Base-by-base conservation (phyloP, 2,113 vertebrate genomes). In the Rhizomys pruinosus region DNA sequence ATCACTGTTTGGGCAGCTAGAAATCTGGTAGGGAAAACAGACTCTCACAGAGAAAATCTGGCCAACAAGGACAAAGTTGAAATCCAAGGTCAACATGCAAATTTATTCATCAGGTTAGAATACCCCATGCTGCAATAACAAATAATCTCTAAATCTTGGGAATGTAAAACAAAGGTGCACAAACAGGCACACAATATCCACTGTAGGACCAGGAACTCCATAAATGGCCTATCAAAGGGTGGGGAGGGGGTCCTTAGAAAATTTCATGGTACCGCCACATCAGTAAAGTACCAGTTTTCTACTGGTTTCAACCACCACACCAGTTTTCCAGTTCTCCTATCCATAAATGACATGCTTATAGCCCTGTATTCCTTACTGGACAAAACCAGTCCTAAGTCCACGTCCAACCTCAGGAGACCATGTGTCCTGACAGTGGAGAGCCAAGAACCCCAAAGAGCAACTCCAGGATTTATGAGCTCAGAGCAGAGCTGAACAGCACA, bases 131-230 rank as follows among this genome's bases (percentile, higher is more conserved):
- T 11, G 1, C n/a, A 3, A 0, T 32, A n/a, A 52, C 64, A 52
- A 66, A 42, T 25, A 39, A 64, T 37, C 44, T 15, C n/a, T 68
- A 42, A 8, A 61, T 68, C 61, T 80, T 37, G 7, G 23, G 1
- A n/a, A 7, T 69, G 4, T 68, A 37, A 8, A 63, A 34, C 17
- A 12, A 2, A 20, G 80, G 71, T 16, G 12, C 47, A 63, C 7
- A 3, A 1, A 25, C 7, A 8, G 0, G 2, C 17, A 22, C 2
- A 0, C 3, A 23, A 11, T 0, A 29, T 59, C 19, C 0, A 1
- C 15, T 10, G 23, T 15, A 66, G 69, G 39, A 9, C n/a, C 23
- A 10, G 12, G 47, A 22, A 20, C n/a, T 39, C n/a, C 37, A 66
- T 39, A 5, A 9, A 39, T 5, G 52, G 29, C 57, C 29, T 17